A percentile compares a stretch with the other conserved stretches of the same genome.
These are phyloP conservation scores for Epicampocera succincta DNA, from an alignment of 2,888 invertebrate genomes.

Conservation along the genomic window DNA sequence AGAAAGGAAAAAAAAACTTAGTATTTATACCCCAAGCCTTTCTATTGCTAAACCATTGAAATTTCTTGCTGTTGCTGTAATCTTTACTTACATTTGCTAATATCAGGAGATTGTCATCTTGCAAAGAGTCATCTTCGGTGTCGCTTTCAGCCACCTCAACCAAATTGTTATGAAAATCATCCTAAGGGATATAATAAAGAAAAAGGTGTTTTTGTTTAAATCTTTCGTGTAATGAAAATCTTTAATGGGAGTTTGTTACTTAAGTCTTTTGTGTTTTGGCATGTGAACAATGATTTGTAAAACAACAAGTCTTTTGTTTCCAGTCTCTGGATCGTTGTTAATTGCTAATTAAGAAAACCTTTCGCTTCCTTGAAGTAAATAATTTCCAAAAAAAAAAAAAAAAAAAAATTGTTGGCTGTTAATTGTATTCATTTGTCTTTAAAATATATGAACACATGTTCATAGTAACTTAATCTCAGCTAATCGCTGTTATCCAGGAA, in stretches of 20 bases:
- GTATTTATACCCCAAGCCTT: constrained; percentile 54
- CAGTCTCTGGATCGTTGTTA: too few species aligned
- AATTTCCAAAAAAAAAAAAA: too few species aligned
- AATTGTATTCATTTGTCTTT: too few species aligned
- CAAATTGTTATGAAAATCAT: constrained; percentile 76
- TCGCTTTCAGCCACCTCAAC: constrained; percentile 67
- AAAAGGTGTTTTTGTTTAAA: constrained; percentile 40
- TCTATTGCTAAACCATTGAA: constrained; percentile 17
- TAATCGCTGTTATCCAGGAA: too few species aligned
- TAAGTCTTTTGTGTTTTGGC: constrained; percentile 22
- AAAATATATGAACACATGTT: too few species aligned
- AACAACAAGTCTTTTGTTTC: background rate
- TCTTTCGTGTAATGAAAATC: constrained; percentile 21
- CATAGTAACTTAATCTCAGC: too few species aligned
- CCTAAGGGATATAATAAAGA: constrained; percentile 69
- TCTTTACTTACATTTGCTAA: constrained; percentile 72
- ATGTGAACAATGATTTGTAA: background rate
- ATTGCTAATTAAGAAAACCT: too few species aligned
- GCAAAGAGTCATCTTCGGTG: constrained; percentile 46
- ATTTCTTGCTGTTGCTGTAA: constrained; percentile 19
- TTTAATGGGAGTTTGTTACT: constrained; percentile 13
- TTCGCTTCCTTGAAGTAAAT: too few species aligned
- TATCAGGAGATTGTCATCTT: constrained; percentile 69
- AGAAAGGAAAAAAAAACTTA: constrained; percentile 27
- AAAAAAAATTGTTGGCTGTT: too few species aligned